These are phyloP conservation scores for Automeris io DNA, from an alignment of 2,888 invertebrate genomes.

Conservation along the genomic window DNA sequence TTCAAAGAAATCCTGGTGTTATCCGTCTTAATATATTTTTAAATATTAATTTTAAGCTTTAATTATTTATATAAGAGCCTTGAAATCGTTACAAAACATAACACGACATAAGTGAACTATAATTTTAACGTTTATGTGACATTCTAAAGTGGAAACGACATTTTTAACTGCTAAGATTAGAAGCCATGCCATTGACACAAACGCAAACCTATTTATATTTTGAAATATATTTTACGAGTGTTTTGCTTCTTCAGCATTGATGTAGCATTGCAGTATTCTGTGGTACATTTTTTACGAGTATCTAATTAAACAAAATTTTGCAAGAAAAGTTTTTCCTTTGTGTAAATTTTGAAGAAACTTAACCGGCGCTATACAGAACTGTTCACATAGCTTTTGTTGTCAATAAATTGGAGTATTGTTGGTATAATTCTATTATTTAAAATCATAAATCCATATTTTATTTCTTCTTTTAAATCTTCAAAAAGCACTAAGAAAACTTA, in stretches of 20 bases:
- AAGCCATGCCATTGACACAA: conserved; percentile 1
- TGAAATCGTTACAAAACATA: background rate
- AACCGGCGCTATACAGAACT: no score
- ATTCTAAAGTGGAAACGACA: conserved; percentile 22
- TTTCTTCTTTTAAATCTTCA: no score
- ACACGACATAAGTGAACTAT: background rate
- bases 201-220: conserved; percentile 1
- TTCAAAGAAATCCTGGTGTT: background rate
- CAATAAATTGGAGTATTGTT: no score
- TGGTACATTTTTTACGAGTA: no score
- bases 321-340: no score
- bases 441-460: no score
- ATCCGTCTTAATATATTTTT: background rate
- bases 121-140: conserved; percentile 18
- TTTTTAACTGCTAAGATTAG: conserved; percentile 16
- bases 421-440: no score
- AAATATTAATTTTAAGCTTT: background rate
- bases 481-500: no score
- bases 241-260: conserved; percentile 3
- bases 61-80: background rate
- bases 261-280: no score
- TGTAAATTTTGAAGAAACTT: no score
- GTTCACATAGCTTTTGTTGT: no score
- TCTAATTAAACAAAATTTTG: no score
- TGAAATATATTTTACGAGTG: conserved; percentile 4